Evolutionary conservation across 2,888 invertebrate species (phyloP).

Genomic region (Eurytoma adleriae): DNA sequence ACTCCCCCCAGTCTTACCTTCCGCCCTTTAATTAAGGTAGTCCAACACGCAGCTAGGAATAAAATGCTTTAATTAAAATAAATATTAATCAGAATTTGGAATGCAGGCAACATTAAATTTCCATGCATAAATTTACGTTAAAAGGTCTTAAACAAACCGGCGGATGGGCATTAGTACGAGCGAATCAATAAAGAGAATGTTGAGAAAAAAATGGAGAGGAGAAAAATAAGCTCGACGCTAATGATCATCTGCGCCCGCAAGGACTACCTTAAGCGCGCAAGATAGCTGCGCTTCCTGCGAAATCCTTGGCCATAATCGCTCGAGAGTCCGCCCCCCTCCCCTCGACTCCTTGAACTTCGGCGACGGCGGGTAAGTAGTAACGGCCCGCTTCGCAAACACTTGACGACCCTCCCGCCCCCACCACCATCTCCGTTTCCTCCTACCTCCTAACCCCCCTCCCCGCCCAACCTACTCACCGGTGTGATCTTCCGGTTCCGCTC

Average conservation of each 20-base stretch:
- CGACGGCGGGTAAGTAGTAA: constrained; percentile 5
- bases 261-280: constrained; percentile 34
- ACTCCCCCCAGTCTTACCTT: too few relatives aligned
- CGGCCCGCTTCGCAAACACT: constrained; percentile 3
- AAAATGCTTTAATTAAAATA: too few relatives aligned
- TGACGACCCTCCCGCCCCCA: not conserved
- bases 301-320: not conserved
- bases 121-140: too few relatives aligned
- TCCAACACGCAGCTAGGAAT: too few relatives aligned
- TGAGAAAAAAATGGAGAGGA: too few relatives aligned
- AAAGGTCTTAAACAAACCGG: too few relatives aligned
- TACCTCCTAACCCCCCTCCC: not conserved
- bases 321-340: not conserved
- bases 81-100: too few relatives aligned
- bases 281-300: not conserved
- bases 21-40: too few relatives aligned
- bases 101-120: too few relatives aligned
- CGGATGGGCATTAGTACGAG: too few relatives aligned
- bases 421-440: not conserved
- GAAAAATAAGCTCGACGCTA: not conserved
- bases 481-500: constrained; percentile 3
- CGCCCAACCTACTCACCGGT: not conserved
- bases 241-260: constrained; percentile 3
- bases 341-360: not conserved
- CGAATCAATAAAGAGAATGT: too few relatives aligned